Conservation (phyloP, 2,797 vertebrate genomes). For the Chelidonichthys spinosus region DNA sequence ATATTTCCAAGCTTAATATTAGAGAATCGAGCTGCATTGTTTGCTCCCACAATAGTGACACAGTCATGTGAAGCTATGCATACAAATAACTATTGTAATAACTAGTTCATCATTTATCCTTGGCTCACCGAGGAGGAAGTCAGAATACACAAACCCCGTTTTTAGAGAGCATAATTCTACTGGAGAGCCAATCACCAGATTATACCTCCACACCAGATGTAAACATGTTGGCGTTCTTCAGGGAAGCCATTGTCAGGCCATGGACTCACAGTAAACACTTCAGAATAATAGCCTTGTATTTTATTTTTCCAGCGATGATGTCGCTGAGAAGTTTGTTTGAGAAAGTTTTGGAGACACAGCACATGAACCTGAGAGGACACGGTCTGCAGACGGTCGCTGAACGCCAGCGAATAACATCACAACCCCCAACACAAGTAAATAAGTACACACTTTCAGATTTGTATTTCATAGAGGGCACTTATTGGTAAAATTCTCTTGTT, state of each 20-base stretch:
- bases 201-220: not conserved
- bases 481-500: not conserved
- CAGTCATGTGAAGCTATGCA: constrained; percentile 19
- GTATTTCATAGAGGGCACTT: not conserved
- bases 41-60: constrained; percentile 2
- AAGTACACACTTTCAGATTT: not conserved
- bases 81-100: constrained; percentile 35
- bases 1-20: constrained; percentile 11
- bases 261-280: constrained; percentile 17
- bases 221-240: constrained; percentile 12
- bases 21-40: constrained; percentile 10
- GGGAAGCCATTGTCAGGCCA: not conserved
- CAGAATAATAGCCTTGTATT: not conserved
- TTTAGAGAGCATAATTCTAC: not conserved
- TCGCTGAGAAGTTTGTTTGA: constrained; percentile 2
- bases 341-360: constrained; percentile 16
- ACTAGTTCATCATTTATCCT: constrained; percentile 15
- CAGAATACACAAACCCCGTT: constrained; percentile 5
- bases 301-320: not conserved
- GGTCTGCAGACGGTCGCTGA: not conserved
- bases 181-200: constrained; percentile 17
- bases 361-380: not conserved
- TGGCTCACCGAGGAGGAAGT: not conserved
- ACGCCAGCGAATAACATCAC: not conserved
- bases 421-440: not conserved